Percentiles rank a stretch among this genome's conserved stretches.
These are phyloP conservation scores for Chymomyza procnemis DNA, from an alignment of 2,888 invertebrate genomes.

Conservation along the genomic window DNA sequence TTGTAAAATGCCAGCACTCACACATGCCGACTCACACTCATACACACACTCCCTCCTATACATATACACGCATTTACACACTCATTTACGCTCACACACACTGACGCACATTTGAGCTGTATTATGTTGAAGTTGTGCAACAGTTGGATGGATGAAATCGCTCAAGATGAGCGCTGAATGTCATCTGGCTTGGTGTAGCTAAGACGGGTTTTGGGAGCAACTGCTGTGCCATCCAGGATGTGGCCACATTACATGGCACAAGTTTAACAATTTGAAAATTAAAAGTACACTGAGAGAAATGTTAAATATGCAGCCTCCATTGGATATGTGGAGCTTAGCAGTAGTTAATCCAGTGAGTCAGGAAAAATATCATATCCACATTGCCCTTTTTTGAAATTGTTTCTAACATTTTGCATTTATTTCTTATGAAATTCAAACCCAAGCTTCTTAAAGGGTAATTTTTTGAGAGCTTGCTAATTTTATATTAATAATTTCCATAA, in stretches of 20 bases:
- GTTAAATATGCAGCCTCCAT: too few relatives aligned
- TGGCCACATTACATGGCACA: constrained; percentile 30
- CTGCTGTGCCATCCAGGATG: background rate
- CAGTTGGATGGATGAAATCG: constrained; percentile 66
- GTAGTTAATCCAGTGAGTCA: too few relatives aligned
- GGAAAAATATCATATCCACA: too few relatives aligned
- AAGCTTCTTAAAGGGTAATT: too few relatives aligned
- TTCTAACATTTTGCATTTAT: too few relatives aligned
- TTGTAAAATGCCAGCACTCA: constrained; percentile 35
- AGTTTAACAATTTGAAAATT: constrained; percentile 66
- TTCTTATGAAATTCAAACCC: too few relatives aligned
- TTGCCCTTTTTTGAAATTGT: too few relatives aligned
- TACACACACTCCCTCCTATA: too few relatives aligned
- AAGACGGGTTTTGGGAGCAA: background rate
- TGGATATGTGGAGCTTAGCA: too few relatives aligned
- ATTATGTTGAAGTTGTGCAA: constrained; percentile 55
- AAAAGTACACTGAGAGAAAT: constrained; percentile 47
- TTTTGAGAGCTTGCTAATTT: too few relatives aligned
- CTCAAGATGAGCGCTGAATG: constrained; percentile 38
- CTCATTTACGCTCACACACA: constrained; percentile 2
- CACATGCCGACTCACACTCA: background rate
- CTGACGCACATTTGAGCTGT: background rate
- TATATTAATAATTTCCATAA: too few relatives aligned
- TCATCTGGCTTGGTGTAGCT: background rate
- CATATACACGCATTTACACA: background rate